phyloP scores from a whole-genome alignment of 2,797 vertebrate genomes.

The Arctocebus calabarensis region DNA sequence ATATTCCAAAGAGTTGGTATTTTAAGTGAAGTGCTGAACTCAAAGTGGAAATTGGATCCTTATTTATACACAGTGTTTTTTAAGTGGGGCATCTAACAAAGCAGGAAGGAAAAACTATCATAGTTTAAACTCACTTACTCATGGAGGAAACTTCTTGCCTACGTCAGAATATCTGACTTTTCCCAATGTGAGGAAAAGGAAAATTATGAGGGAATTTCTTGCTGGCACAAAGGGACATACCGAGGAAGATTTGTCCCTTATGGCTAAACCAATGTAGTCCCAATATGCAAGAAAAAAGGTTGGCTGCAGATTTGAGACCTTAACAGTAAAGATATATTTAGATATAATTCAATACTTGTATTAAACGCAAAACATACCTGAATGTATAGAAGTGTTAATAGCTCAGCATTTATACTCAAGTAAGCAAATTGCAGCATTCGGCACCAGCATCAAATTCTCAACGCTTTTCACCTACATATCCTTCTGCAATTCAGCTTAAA shows the following conservation, averaged over 20 bases:
- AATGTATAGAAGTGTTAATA: constrained; percentile 70
- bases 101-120: background rate
- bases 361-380: constrained; percentile 71
- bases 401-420: constrained; percentile 69
- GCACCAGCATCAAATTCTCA: constrained; percentile 64
- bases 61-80: background rate
- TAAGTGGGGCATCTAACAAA: background rate
- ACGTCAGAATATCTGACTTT: constrained; percentile 61
- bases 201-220: constrained; percentile 36
- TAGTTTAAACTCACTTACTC: constrained; percentile 55
- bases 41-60: background rate
- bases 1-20: background rate
- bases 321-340: constrained; percentile 72
- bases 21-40: background rate
- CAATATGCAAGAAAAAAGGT: constrained; percentile 37
- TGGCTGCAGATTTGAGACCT: constrained; percentile 23
- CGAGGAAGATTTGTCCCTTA: constrained; percentile 31
- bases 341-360: constrained; percentile 72
- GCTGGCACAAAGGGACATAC: background rate
- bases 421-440: constrained; percentile 73
- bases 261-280: constrained; percentile 17
- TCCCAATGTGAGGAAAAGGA: constrained; percentile 36
- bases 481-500: constrained; percentile 67
- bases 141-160: constrained; percentile 48
- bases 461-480: constrained; percentile 55